Evolutionary conservation across 1,140 invertebrate genomes (phyloP).

Genomic region (Colletes gigas): DNA sequence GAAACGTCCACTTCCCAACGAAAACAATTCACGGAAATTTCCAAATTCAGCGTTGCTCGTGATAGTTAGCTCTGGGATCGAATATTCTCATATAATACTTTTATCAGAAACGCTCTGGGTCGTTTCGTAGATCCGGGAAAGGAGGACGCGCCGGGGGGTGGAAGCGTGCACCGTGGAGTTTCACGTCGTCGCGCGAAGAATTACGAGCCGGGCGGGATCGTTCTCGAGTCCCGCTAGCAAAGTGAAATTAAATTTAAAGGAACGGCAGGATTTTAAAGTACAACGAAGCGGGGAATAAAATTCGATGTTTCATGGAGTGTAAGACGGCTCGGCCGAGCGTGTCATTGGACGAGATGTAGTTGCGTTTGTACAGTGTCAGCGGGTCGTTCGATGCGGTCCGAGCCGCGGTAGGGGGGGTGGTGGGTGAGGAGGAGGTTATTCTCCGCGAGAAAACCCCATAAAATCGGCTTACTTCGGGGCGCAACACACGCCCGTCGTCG

Average conservation of each 20-base stretch:
- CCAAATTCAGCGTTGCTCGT: no score
- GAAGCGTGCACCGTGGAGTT: not conserved
- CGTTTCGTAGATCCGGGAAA: no score
- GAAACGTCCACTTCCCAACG: no score
- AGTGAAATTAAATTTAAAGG: conserved; percentile 48
- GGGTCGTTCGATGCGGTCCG: conserved; percentile 47
- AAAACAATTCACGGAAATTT: no score
- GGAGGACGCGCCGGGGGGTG: no score
- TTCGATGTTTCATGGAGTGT: conserved; percentile 52
- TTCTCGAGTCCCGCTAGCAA: conserved; percentile 5
- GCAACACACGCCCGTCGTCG: conserved; percentile 13
- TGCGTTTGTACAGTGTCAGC: conserved; percentile 64
- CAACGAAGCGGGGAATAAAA: conserved; percentile 43
- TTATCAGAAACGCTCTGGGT: no score
- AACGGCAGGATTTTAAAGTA: conserved; percentile 39
- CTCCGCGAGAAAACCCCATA: conserved; percentile 60
- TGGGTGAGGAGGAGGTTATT: conserved; percentile 43
- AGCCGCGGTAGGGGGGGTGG: conserved; percentile 12
- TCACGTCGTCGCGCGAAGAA: not conserved
- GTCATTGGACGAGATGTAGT: conserved; percentile 39
- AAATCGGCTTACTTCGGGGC: conserved; percentile 72
- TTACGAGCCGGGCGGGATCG: conserved; percentile 21
- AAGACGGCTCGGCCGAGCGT: conserved; percentile 15
- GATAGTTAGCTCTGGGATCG: no score
- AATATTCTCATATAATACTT: no score